Base-by-base conservation (phyloP, 2,888 invertebrate genomes). In the Brachypalpus laphriformis region DNA sequence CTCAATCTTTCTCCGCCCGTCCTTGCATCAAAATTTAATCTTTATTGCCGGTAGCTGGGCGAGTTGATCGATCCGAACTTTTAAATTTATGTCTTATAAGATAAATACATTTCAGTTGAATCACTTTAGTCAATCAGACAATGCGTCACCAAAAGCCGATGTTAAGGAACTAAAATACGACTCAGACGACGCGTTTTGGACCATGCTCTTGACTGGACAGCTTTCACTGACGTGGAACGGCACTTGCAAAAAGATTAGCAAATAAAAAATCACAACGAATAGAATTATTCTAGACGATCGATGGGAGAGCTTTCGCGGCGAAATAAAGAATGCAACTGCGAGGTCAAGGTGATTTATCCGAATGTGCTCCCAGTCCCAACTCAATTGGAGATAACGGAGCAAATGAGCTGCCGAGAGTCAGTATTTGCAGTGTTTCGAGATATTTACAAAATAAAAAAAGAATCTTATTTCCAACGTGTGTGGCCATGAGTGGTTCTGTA, bases 221-320 rank as follows among this genome's bases (percentile, higher is more conserved):
- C 72, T 74, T 74, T 74, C 45, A 56, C 5, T 74, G 74, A 65
- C 63, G 74, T 54, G 22, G 31, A 42, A 31, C 34, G 51, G 31
- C 7, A 31, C 20, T 51, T 31, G n/a, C 11, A 40, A 40, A 40
- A 14, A 40, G 6, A 11, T 14, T 8, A 9, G 31, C 14, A 51
- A 51, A 11, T 51, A 47, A 11, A 7, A 34, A 6, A 1, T 25
- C n/a, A 61, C 51, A 61, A 63, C 37, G 7, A 51, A 72, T 16
- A 25, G 3, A 11, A 22, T 37, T 42, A 8, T 18, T 20, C n/a
- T 18, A 11, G 16, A 5, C 42, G 31, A 70, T 54, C 18, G 42
- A 1, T 18, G 16, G n/a, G 28, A 18, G 22, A 61, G 61, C 72
- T 63, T 40, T 54, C 28, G 18, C 42, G 54, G 4, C 42, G 11